Evolutionary conservation across 2,888 invertebrate species (phyloP), one percentile per base, ranked within the genome.

Genomic region (Craniophora ligustri): DNA sequence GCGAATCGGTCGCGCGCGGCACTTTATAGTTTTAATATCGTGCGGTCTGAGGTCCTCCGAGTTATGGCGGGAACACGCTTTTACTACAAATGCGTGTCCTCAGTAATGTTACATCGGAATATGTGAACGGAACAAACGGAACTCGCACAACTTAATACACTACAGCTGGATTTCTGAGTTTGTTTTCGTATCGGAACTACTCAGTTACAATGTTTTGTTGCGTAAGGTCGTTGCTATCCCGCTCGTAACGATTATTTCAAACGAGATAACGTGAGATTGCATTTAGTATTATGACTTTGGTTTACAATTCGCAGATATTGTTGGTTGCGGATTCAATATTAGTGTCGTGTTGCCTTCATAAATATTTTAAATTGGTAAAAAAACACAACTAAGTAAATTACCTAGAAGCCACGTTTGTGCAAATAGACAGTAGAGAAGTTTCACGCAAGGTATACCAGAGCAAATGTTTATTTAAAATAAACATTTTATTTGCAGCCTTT

Each of bases 11-110:
- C 81, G 84, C 80, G 79, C 78, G 79, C 86, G 85, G 73, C 89
- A 88, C 85, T 92, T 92, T 91, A 92, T 92, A 89, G 91, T 92
- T 92, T 91, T 92, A 91, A 92, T 92, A 92, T 91, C 88, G 86
- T 81, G 85, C 81, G 85, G 85, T 84, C 78, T 81, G 83, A 79
- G 86, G 80, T 82, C 81, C 76, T 69, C 63, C 72, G 82, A 89
- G 82, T 88, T 89, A 89, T 84, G 76, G 79, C 66, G 70, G 72
- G 76, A 79, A 86, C 88, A 86, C 80, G 82, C 61, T 86, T 84
- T 84, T 83, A 85, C 82, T 87, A 81, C 84, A 84, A 89, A 88
- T 86, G 82, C 80, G 82, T 82, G 79, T 81, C 79, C 76, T 79
- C 71, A 72, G 58, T 68, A 55, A 63, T 59, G 67, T 70, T 75